phyloP scores from a whole-genome alignment of 2,113 vertebrate genomes.

The Taxidea taxus region DNA sequence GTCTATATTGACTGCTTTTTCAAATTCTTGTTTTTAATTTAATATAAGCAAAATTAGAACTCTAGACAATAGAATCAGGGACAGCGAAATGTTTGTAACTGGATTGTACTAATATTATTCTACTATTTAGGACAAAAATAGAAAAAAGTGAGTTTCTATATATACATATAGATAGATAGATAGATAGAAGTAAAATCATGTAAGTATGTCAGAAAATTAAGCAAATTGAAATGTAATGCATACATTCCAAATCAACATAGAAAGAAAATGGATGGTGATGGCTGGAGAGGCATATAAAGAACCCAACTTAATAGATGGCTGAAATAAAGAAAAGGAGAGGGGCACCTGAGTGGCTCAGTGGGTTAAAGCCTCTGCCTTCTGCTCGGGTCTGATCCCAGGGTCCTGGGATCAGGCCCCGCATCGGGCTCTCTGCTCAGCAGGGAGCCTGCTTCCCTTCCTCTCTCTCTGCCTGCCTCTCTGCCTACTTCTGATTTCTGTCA shows the following conservation, averaged over 20 bases:
- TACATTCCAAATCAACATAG: background rate
- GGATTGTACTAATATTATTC: background rate
- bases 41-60: background rate
- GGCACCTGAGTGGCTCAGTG: too few relatives aligned
- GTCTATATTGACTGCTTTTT: background rate
- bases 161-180: background rate
- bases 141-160: background rate
- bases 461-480: too few relatives aligned
- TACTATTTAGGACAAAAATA: background rate
- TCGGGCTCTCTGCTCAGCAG: too few relatives aligned
- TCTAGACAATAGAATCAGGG: background rate
- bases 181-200: background rate
- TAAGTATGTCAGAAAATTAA: conserved; percentile 35
- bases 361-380: too few relatives aligned
- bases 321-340: background rate
- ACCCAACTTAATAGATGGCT: background rate
- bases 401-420: too few relatives aligned
- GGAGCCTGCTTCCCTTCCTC: too few relatives aligned
- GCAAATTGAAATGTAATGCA: background rate
- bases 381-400: too few relatives aligned
- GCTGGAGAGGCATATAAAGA: background rate
- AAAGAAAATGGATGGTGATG: background rate
- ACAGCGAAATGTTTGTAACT: background rate
- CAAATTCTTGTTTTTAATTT: background rate
- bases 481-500: too few relatives aligned